Evolutionary conservation across 2,888 invertebrate species (phyloP).

Genomic region (Dicyrtoma fusca): DNA sequence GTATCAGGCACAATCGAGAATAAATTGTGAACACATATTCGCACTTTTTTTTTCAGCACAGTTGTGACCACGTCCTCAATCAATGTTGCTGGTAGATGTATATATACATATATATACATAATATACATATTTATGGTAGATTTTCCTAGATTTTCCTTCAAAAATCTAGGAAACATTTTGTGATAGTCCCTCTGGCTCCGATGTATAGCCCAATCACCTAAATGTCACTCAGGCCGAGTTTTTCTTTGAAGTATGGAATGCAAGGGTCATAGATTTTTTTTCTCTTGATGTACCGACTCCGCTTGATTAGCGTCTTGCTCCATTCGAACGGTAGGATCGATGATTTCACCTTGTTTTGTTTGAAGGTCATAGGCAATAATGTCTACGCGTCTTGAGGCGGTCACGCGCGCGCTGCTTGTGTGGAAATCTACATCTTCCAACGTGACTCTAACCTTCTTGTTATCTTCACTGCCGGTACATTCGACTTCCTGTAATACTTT

Average conservation of each 20-base stretch:
- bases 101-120: no score
- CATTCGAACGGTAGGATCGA: conserved; percentile 7
- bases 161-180: not conserved
- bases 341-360: not conserved
- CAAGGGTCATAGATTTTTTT: not conserved
- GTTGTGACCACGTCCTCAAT: no score
- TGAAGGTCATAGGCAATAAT: not conserved
- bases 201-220: not conserved
- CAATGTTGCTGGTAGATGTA: no score
- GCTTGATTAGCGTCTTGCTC: not conserved
- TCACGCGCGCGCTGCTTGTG: not conserved
- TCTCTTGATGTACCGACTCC: not conserved
- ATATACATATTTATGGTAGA: no score
- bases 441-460: no score
- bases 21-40: no score
- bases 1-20: no score
- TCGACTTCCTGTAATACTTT: no score
- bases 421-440: no score
- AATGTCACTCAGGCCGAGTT: not conserved
- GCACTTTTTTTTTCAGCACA: no score
- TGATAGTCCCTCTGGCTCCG: not conserved
- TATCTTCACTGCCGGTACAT: no score
- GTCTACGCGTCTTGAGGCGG: not conserved
- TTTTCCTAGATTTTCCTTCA: no score
- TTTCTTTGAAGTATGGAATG: not conserved